phyloP scores from a whole-genome alignment of 2,888 invertebrate genomes.

The Sycophila texana region DNA sequence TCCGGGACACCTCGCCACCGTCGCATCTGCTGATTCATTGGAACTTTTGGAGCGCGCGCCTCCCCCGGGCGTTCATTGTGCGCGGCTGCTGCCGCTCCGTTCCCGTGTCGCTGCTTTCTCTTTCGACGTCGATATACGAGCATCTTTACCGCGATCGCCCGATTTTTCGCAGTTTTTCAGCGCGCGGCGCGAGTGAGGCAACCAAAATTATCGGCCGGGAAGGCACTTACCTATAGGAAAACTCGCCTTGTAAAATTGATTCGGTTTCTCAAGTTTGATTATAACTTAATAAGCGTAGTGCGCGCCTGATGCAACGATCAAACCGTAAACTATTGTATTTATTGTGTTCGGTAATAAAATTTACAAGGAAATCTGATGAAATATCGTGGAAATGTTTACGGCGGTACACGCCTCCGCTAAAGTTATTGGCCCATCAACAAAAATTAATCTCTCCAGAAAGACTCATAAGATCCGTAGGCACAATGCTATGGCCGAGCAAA shows the following conservation, averaged over 20 bases:
- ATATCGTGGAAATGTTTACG: not conserved
- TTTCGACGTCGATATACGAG: constrained; percentile 3
- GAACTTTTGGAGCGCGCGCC: not conserved
- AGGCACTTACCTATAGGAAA: not conserved
- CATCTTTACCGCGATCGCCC: too few species aligned
- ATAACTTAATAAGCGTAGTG: not conserved
- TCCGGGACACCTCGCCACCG: not conserved
- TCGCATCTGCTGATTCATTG: constrained; percentile 20
- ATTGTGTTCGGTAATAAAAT: not conserved
- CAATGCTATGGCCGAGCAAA: too few species aligned
- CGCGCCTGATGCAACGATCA: not conserved
- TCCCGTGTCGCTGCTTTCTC: constrained; percentile 13
- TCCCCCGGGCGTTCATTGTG: not conserved
- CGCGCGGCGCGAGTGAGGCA: not conserved
- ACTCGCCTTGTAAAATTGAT: not conserved
- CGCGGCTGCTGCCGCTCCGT: not conserved
- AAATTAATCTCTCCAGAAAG: too few species aligned
- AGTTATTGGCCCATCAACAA: too few species aligned
- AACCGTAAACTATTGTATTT: not conserved
- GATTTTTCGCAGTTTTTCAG: too few species aligned
- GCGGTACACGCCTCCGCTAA: not conserved
- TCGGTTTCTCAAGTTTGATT: not conserved
- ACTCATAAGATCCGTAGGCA: too few species aligned
- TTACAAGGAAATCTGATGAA: not conserved
- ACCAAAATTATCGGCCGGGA: not conserved